These are phyloP conservation scores for Platypus cylindrus DNA, from an alignment of 2,888 invertebrate genomes.

Conservation along the genomic window DNA sequence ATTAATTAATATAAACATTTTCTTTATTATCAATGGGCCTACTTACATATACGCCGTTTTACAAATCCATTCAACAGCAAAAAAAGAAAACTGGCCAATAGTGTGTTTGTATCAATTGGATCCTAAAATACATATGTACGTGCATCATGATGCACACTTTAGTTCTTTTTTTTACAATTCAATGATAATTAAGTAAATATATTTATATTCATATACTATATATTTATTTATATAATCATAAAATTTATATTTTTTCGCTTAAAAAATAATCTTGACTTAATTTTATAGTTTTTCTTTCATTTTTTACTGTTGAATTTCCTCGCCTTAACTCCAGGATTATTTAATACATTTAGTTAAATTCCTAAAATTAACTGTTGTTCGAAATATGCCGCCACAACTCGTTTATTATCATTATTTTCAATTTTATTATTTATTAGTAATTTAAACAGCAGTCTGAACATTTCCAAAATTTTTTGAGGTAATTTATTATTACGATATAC, in stretches of 20 bases:
- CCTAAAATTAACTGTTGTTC: conserved; percentile 29
- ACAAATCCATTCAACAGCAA: conserved; percentile 34
- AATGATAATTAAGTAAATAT: conserved; percentile 32
- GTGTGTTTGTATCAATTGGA: conserved; percentile 23
- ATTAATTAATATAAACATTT: no score
- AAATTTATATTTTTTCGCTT: conserved; percentile 33
- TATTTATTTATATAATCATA: conserved; percentile 25
- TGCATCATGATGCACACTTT: no score
- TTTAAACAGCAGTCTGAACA: no score
- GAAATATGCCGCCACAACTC: background rate
- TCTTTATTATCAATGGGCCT: conserved; percentile 20
- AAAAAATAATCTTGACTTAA: conserved; percentile 39
- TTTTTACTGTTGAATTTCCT: conserved; percentile 35
- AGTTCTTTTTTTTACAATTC: conserved; percentile 17
- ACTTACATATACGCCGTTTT: conserved; percentile 30
- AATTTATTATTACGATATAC: no score
- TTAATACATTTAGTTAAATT: conserved; percentile 34
- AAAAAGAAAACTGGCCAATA: conserved; percentile 34
- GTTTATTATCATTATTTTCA: background rate
- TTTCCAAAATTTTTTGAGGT: no score
- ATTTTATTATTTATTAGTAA: background rate
- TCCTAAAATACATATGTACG: conserved; percentile 32
- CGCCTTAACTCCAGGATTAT: conserved; percentile 36
- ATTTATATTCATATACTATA: conserved; percentile 27
- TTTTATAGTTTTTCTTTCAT: conserved; percentile 24